A percentile compares a stretch with the other conserved stretches of the same genome.
These are phyloP conservation scores for Sarcophilus harrisii DNA, from an alignment of 2,797 vertebrate genomes.

Conservation along the genomic window DNA sequence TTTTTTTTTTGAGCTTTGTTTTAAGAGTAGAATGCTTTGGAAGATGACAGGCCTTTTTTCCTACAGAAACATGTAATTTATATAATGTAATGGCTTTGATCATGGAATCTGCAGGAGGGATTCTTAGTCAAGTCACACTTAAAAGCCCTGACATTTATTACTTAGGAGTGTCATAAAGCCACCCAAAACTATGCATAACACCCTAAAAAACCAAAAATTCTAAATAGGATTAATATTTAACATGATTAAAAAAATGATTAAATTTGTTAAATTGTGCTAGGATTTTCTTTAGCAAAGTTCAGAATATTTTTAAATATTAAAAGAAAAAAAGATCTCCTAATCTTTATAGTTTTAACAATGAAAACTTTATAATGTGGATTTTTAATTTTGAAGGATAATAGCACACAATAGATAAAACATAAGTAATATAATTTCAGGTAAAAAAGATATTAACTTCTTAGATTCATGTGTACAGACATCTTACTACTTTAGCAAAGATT, in stretches of 20 bases:
- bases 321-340: not conserved
- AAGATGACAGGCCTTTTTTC: not conserved
- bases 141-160: not conserved
- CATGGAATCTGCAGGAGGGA: fast-evolving
- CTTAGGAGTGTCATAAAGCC: not conserved
- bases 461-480: not conserved
- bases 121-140: not conserved
- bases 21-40: not conserved
- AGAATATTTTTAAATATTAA: not conserved
- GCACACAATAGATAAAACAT: not conserved
- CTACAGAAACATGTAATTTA: not conserved
- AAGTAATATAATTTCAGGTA: not conserved
- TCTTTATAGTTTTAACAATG: not conserved
- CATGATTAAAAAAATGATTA: not conserved
- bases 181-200: not conserved
- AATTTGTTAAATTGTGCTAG: not conserved
- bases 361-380: not conserved
- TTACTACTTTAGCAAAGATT: not conserved
- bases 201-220: no score
- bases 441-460: not conserved
- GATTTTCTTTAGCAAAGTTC: not conserved
- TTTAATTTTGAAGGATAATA: not conserved
- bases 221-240: fast-evolving
- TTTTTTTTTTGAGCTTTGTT: constrained; percentile 10
- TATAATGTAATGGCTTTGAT: not conserved